Evolutionary conservation across 2,113 vertebrate species (phyloP), one percentile per base, ranked within the genome.

Genomic region (Leuciscus idus): DNA sequence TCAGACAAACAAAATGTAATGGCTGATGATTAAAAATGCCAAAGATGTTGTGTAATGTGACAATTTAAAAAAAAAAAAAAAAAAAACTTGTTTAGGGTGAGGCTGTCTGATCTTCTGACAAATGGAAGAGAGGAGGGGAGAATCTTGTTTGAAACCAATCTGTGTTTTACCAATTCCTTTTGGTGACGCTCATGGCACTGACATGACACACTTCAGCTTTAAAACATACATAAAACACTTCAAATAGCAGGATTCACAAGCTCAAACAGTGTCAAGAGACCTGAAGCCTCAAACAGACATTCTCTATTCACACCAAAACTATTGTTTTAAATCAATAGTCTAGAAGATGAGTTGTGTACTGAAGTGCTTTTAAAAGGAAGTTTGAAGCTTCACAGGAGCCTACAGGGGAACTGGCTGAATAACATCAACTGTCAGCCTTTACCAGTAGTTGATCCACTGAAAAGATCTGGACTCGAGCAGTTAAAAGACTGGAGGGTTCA

Each of bases 391-490:
- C 86, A 91, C 89, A 90, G 19, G 0, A 55, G 79, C 74, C 84
- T 91, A 85, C 85, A 89, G 89, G 87, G 89, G 68, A 90, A 86
- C 89, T 89, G 84, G 85, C 90, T 88, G 86, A 88, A 86, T 81
- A 89, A 87, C 83, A 78, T 64, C 70, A n/a, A n/a, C n/a, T n/a
- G n/a, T n/a, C n/a, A n/a, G n/a, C n/a, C n/a, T n/a, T n/a, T n/a
- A n/a, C n/a, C n/a, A n/a, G n/a, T n/a, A n/a, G n/a, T n/a, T n/a
- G 91, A 93, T 93, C 91, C 90, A 83, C 87, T 86, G 59, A 88
- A 91, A 90, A 90, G 84, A 89, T 15, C 77, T 73, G 86, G 73
- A 89, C 85, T 88, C 13, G 61, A 30, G 84, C 84, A 83, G 84
- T 52, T 81, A 28, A 9, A 79, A 87, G 77, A 88, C 90, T 89